Conservation (phyloP, 2,888 invertebrate genomes). For the Drosophila cracens region DNA sequence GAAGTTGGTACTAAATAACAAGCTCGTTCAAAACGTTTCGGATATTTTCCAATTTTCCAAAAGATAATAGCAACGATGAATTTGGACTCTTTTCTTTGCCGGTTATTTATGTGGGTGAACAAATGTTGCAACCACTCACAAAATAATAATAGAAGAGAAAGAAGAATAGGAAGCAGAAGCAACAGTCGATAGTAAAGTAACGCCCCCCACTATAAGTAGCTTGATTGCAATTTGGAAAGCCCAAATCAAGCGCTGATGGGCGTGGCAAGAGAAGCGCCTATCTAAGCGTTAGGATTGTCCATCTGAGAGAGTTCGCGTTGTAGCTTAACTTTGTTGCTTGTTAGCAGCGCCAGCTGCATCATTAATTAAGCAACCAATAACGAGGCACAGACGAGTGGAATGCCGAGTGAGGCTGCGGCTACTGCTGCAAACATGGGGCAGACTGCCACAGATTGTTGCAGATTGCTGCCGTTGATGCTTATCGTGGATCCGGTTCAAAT, state of each 20-base stretch:
- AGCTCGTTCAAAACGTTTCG: conserved; percentile 17
- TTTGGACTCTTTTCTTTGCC: background rate
- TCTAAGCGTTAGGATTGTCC: conserved; percentile 22
- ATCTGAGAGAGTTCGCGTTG: conserved; percentile 3
- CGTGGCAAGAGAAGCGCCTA: conserved; percentile 32
- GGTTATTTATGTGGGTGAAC: conserved; percentile 44
- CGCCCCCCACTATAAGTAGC: conserved; percentile 39
- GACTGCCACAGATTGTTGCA: conserved; percentile 23
- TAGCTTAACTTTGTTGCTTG: conserved; percentile 40
- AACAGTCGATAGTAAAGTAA: conserved; percentile 3
- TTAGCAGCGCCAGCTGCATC: conserved; percentile 71
- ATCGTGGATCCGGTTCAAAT: conserved; percentile 30
- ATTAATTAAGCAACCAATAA: conserved; percentile 71
- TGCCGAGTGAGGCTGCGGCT: conserved; percentile 20
- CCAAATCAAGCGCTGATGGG: conserved; percentile 40
- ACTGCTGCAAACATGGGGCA: conserved; percentile 20
- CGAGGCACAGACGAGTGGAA: conserved; percentile 51
- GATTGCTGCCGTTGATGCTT: conserved; percentile 7
- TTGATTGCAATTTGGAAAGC: conserved; percentile 57
- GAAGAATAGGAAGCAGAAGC: background rate
- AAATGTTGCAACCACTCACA: conserved; percentile 26
- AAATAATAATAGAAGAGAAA: background rate
- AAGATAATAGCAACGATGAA: conserved; percentile 22
- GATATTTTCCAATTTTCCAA: conserved; percentile 8
- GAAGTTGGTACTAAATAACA: conserved; percentile 22